Percentiles rank a stretch among this genome's conserved stretches.
These are phyloP conservation scores for Heptranchias perlo DNA, from an alignment of 2,113 vertebrate genomes.

Conservation along the genomic window DNA sequence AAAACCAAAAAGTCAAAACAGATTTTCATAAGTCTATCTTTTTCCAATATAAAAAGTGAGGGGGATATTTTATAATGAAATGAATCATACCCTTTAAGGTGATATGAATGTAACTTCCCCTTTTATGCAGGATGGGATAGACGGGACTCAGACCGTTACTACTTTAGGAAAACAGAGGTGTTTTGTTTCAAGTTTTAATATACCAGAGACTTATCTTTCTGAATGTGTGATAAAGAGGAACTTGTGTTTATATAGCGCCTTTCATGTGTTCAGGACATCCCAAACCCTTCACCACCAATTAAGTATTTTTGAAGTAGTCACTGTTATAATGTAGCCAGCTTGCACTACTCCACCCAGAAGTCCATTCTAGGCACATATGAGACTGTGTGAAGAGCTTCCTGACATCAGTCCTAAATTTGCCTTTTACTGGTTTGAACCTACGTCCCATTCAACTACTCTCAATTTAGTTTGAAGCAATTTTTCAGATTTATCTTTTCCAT, in stretches of 20 bases:
- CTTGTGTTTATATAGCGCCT: background rate
- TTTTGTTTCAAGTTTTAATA: background rate
- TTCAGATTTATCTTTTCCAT: background rate
- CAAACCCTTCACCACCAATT: background rate
- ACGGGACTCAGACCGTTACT: background rate
- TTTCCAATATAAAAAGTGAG: background rate
- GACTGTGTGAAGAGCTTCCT: background rate
- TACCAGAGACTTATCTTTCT: background rate
- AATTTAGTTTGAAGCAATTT: background rate
- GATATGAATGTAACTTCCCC: background rate
- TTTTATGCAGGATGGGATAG: background rate
- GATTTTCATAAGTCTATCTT: background rate
- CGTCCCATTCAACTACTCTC: background rate
- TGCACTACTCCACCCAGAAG: background rate
- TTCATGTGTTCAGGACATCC: background rate
- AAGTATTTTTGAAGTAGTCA: background rate
- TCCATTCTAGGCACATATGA: background rate
- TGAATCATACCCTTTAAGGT: too few relatives aligned
- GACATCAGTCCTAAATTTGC: background rate
- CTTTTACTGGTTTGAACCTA: background rate
- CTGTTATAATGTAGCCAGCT: background rate
- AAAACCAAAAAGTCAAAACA: background rate
- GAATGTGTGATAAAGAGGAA: background rate
- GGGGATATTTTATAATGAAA: too few relatives aligned
- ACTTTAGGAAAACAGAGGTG: background rate